A percentile compares a stretch with the other conserved stretches of the same genome.
These are phyloP conservation scores for Anoplius nigerrimus DNA, from an alignment of 2,888 invertebrate genomes.

Conservation along the genomic window DNA sequence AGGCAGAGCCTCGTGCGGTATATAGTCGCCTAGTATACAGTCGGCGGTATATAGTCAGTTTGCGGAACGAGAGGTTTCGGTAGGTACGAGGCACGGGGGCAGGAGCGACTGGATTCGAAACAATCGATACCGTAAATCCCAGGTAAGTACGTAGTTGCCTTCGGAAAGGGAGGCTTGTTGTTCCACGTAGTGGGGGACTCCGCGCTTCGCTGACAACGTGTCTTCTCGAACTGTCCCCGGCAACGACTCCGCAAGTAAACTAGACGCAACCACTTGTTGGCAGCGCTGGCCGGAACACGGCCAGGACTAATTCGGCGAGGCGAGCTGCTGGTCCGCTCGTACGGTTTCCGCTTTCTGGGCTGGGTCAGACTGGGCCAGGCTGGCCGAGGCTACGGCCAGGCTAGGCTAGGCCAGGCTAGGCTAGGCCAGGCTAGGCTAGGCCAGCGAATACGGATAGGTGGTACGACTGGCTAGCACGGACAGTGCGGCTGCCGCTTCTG, in stretches of 20 bases:
- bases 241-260: constrained; percentile 56
- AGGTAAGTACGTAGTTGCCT: constrained; percentile 23
- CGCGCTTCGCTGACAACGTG: constrained; percentile 41
- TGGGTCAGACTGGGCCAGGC: too few species aligned
- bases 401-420: too few species aligned
- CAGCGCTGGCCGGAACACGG: constrained; percentile 33
- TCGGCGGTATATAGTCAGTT: too few species aligned
- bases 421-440: too few species aligned
- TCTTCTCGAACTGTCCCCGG: constrained; percentile 54
- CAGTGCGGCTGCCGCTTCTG: too few species aligned
- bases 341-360: too few species aligned
- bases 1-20: neutral
- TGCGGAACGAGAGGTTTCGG: too few species aligned
- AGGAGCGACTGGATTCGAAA: constrained; percentile 18
- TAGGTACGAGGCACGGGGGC: too few species aligned
- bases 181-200: constrained; percentile 15
- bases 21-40: neutral
- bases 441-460: too few species aligned
- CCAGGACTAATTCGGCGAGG: constrained; percentile 51
- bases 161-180: constrained; percentile 1
- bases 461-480: too few species aligned
- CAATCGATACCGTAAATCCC: constrained; percentile 51
- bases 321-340: constrained; percentile 11
- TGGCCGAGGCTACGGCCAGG: too few species aligned
- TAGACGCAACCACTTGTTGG: constrained; percentile 59